Percentiles rank a stretch among this genome's conserved stretches.
These are phyloP conservation scores for Tachypleus tridentatus DNA, from an alignment of 1,140 invertebrate species.

Conservation along the genomic window DNA sequence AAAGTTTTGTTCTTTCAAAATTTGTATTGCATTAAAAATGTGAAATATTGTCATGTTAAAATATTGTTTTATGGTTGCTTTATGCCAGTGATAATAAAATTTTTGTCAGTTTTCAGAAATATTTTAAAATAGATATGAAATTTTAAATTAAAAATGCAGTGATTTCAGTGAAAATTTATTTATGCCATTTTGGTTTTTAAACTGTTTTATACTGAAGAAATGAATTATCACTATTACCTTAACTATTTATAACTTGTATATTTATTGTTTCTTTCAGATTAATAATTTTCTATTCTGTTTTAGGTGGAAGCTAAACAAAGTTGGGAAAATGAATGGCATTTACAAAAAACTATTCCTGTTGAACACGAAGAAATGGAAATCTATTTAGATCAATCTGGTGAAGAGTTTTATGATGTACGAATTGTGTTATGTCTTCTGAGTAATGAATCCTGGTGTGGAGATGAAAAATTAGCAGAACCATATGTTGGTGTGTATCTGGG, in stretches of 20 bases:
- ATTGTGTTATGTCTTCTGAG: constrained; percentile 62
- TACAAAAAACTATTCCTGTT: constrained; percentile 20
- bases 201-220: not conserved
- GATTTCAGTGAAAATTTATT: not conserved
- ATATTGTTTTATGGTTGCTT: no score
- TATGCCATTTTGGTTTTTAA: not conserved
- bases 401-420: constrained; percentile 40
- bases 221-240: not conserved
- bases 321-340: constrained; percentile 15
- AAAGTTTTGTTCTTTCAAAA: no score
- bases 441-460: constrained; percentile 64
- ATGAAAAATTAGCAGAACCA: constrained; percentile 31
- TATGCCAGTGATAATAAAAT: no score
- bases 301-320: constrained; percentile 19
- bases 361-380: constrained; percentile 31
- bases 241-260: not conserved
- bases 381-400: constrained; percentile 30
- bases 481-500: constrained; percentile 8
- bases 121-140: not conserved
- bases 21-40: no score
- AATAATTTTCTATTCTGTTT: not conserved
- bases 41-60: no score
- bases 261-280: not conserved
- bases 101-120: not conserved
- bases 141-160: not conserved